Evolutionary conservation across 2,797 vertebrate genomes (phyloP).

Genomic region (Lutra lutra): DNA sequence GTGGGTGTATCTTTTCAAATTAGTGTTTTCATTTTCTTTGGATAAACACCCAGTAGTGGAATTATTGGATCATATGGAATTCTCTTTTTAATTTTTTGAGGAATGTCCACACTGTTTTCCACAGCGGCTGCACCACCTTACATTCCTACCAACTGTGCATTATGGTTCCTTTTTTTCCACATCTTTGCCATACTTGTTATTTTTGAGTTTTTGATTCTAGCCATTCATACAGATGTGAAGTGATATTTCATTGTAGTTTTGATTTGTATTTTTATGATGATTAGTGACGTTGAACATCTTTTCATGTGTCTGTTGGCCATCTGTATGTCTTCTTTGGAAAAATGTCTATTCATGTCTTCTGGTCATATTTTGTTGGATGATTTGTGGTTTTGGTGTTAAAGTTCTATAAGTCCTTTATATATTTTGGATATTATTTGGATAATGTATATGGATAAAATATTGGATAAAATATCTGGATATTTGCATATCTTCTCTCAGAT

Average conservation of each 20-base stretch:
- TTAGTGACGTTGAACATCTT: background rate
- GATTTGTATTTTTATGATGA: background rate
- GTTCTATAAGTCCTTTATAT: background rate
- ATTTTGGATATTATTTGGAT: background rate
- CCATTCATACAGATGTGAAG: background rate
- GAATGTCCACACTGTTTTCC: background rate
- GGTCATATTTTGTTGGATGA: background rate
- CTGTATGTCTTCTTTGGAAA: background rate
- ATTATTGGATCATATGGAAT: background rate
- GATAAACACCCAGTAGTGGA: background rate
- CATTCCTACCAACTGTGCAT: background rate
- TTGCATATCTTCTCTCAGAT: background rate
- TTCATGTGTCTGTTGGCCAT: background rate
- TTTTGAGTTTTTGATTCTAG: background rate
- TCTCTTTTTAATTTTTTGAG: background rate
- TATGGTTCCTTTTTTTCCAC: background rate
- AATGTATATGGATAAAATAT: too few species aligned
- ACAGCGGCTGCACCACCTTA: background rate
- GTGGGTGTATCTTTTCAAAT: background rate
- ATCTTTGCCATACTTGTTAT: background rate
- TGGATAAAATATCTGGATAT: too few species aligned
- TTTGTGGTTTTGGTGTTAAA: background rate
- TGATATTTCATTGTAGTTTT: background rate
- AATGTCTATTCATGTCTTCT: background rate
- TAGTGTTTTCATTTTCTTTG: background rate